Percentiles rank a stretch among this genome's conserved stretches.
Conservation (phyloP, 2,888 invertebrate genomes). For the Gisinianus flammeolus region DNA sequence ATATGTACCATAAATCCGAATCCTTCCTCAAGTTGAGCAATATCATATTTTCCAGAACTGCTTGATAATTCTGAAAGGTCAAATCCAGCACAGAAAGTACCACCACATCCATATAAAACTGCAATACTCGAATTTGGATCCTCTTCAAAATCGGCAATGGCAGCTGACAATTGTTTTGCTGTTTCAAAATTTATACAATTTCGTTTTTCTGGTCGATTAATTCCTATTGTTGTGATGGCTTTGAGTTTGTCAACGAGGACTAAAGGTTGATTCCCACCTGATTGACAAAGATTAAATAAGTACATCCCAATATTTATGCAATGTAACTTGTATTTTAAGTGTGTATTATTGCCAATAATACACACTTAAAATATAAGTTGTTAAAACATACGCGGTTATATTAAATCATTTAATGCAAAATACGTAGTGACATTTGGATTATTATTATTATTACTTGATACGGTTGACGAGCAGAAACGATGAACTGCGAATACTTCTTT, state of each 20-base stretch:
- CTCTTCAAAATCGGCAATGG: conserved; percentile 79
- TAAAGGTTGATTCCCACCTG: background rate
- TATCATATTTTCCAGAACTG: conserved; percentile 58
- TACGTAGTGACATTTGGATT: too few species aligned
- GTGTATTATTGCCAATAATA: too few species aligned
- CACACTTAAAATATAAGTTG: too few species aligned
- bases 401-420: too few species aligned
- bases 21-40: conserved; percentile 55
- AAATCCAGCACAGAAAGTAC: conserved; percentile 91
- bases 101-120: conserved; percentile 88
- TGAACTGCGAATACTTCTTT: too few species aligned
- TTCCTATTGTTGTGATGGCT: conserved; percentile 77
- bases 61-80: conserved; percentile 78
- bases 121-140: conserved; percentile 74
- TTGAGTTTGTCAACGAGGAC: conserved; percentile 70
- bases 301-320: background rate
- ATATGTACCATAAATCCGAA: conserved; percentile 66
- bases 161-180: conserved; percentile 71
- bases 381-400: too few species aligned
- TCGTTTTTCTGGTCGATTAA: conserved; percentile 81
- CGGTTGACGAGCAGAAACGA: too few species aligned
- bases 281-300: too few species aligned
- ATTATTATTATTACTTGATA: too few species aligned
- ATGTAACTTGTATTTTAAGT: background rate
- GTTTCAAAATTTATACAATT: conserved; percentile 81